Evolutionary conservation across 2,888 invertebrate genomes (phyloP).

Genomic region (Mesorhabditis spiculigera): DNA sequence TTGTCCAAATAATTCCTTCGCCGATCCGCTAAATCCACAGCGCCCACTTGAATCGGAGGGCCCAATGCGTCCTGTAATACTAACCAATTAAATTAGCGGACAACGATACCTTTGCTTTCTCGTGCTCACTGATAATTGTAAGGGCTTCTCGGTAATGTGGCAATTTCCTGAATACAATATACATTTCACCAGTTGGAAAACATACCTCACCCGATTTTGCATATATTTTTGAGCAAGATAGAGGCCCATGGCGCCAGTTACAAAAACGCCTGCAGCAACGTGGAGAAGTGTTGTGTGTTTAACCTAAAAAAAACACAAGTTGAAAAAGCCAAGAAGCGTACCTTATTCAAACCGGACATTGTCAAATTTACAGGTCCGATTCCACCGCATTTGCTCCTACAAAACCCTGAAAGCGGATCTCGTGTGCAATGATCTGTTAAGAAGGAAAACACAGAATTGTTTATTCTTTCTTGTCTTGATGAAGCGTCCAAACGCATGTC

Average conservation of each 20-base stretch:
- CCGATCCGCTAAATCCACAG: constrained; percentile 48
- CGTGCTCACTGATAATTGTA: constrained; percentile 48
- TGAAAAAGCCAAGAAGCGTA: background rate
- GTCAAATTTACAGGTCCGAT: background rate
- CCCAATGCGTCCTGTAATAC: constrained; percentile 37
- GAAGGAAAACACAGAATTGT: background rate
- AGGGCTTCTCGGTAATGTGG: constrained; percentile 48
- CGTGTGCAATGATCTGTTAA: background rate
- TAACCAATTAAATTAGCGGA: background rate
- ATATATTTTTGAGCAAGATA: constrained; percentile 48
- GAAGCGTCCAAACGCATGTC: constrained; percentile 64
- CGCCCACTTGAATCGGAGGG: constrained; percentile 49
- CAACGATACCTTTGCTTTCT: constrained; percentile 26
- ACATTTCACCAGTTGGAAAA: background rate
- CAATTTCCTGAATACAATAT: constrained; percentile 21
- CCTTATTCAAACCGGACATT: constrained; percentile 5
- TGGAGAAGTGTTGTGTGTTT: constrained; percentile 42
- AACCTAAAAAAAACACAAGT: constrained; percentile 25
- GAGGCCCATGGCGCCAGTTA: constrained; percentile 44
- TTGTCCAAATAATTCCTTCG: constrained; percentile 48
- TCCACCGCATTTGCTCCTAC: too few relatives aligned
- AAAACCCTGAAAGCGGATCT: too few relatives aligned
- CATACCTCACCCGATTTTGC: constrained; percentile 39
- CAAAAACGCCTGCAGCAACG: constrained; percentile 48
- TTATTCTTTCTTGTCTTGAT: constrained; percentile 40